These are phyloP conservation scores for Menura novaehollandiae DNA, from an alignment of 2,113 vertebrate genomes.

Conservation along the genomic window DNA sequence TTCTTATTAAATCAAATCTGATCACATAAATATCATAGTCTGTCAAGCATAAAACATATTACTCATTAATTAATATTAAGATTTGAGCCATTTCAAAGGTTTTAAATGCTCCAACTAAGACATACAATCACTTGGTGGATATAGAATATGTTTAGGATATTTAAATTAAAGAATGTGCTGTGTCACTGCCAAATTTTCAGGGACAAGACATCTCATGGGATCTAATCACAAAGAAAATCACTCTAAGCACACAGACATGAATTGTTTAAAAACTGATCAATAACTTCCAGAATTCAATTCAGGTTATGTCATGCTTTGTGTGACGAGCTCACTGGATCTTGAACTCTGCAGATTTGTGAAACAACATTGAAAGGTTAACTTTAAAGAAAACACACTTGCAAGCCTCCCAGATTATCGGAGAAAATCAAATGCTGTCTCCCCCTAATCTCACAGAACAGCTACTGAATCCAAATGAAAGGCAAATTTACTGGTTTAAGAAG, in stretches of 20 bases:
- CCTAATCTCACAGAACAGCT: neutral
- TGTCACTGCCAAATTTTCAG: neutral
- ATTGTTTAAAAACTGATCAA: constrained; percentile 11
- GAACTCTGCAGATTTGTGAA: neutral
- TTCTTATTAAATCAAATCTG: neutral
- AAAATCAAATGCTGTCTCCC: neutral
- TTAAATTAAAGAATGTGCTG: constrained; percentile 6
- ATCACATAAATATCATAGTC: neutral
- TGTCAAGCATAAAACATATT: neutral
- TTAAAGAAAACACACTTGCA: constrained; percentile 8
- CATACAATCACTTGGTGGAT: neutral
- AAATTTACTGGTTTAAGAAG: neutral
- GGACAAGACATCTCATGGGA: neutral
- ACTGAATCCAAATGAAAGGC: neutral
- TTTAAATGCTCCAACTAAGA: constrained; percentile 12
- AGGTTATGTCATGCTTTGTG: neutral
- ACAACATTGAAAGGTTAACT: neutral
- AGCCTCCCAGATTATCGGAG: neutral
- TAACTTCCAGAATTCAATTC: constrained; percentile 35
- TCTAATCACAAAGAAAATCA: constrained; percentile 20
- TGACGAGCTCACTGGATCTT: neutral
- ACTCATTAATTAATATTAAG: constrained; percentile 5
- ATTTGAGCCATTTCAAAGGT: constrained; percentile 5
- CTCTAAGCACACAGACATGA: neutral
- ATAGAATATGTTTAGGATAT: neutral